phyloP scores from a whole-genome alignment of 64 coral and sea anemone species.

The Pachyseris speciosa region DNA sequence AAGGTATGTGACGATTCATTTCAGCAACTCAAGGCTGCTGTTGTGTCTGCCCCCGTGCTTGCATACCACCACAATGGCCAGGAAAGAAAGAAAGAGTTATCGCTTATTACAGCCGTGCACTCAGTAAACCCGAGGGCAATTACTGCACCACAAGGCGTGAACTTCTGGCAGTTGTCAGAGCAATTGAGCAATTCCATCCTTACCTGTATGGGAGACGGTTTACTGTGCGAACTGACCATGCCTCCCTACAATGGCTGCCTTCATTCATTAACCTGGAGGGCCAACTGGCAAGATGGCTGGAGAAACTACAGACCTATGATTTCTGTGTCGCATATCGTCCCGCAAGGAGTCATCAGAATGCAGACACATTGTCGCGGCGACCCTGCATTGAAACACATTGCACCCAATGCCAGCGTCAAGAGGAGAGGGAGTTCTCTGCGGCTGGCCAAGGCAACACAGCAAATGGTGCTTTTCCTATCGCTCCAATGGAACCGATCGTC shows the following conservation, averaged over 20 bases:
- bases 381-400: neutral
- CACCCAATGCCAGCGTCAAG: conserved; percentile 17
- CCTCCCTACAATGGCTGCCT: conserved; percentile 18
- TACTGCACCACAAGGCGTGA: conserved; percentile 29
- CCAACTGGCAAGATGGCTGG: conserved; percentile 33
- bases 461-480: neutral
- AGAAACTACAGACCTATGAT: conserved; percentile 23
- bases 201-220: conserved; percentile 33
- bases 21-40: neutral
- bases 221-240: conserved; percentile 15
- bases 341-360: conserved; percentile 15
- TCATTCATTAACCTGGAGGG: conserved; percentile 34
- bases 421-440: neutral
- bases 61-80: conserved; percentile 23
- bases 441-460: neutral
- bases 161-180: conserved; percentile 40
- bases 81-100: too few species aligned
- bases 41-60: conserved; percentile 33
- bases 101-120: conserved; percentile 5
- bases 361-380: neutral
- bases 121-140: conserved; percentile 25
- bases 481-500: neutral
- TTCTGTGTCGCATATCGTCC: neutral
- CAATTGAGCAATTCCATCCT: conserved; percentile 22
- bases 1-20: conserved; percentile 26